phyloP scores from a whole-genome alignment of 2,888 invertebrate species.

The Drosophila aldrichi region DNA sequence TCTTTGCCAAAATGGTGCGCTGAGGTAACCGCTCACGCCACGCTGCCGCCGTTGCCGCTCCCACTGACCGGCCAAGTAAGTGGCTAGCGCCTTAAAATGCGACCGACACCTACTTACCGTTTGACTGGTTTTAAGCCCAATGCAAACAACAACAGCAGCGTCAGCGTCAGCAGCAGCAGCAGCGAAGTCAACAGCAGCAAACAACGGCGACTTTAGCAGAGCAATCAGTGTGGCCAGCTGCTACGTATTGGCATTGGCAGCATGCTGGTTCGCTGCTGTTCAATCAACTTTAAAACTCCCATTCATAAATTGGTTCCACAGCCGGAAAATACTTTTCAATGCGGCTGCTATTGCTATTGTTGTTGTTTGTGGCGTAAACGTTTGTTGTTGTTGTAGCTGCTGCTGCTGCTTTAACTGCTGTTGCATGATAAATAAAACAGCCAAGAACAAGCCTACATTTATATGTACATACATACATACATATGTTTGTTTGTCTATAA shows the following conservation, averaged over 20 bases:
- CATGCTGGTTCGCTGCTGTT: slow-evolving; percentile 28
- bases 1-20: slow-evolving; percentile 80
- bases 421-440: slow-evolving; percentile 65
- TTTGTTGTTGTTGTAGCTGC: slow-evolving; percentile 19
- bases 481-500: slow-evolving; percentile 16
- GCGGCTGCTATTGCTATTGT: slow-evolving; percentile 31
- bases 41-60: slow-evolving; percentile 51
- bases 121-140: slow-evolving; percentile 73
- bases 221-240: slow-evolving; percentile 39
- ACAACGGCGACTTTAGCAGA: slow-evolving; percentile 10
- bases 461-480: slow-evolving; percentile 23
- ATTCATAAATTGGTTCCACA: slow-evolving; percentile 64
- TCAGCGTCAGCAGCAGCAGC: slow-evolving; percentile 9
- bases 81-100: slow-evolving; percentile 66
- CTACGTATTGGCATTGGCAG: slow-evolving; percentile 21
- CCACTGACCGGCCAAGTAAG: slow-evolving; percentile 47
- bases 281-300: slow-evolving; percentile 65
- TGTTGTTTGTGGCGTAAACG: slow-evolving; percentile 7
- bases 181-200: slow-evolving; percentile 11
- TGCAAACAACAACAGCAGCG: slow-evolving; percentile 58
- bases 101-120: slow-evolving; percentile 79
- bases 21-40: slow-evolving; percentile 74
- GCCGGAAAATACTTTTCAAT: slow-evolving; percentile 60
- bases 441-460: slow-evolving; percentile 33
- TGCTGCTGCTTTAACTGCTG: slow-evolving; percentile 47